Evolutionary conservation across 2,888 invertebrate genomes (phyloP).

Genomic region (Drosophila mayaguana): DNA sequence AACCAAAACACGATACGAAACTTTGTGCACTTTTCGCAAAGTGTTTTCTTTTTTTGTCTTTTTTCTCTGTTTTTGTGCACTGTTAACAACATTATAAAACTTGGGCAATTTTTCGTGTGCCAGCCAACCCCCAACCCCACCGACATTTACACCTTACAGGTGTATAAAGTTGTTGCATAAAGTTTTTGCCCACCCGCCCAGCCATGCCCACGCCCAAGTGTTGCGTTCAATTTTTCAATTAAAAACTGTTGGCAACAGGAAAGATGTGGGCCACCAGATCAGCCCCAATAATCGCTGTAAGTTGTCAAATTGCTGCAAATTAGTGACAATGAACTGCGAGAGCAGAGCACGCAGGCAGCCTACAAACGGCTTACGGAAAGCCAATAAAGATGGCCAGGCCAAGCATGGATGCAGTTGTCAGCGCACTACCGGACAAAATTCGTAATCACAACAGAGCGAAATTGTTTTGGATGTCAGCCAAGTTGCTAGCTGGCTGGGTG

Average conservation of each 20-base stretch:
- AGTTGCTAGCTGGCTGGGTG: neutral
- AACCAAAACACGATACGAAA: conserved; percentile 69
- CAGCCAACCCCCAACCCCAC: neutral
- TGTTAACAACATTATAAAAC: conserved; percentile 80
- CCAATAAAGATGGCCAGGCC: conserved; percentile 40
- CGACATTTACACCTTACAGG: conserved; percentile 42
- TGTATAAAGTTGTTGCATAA: conserved; percentile 71
- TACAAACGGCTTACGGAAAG: conserved; percentile 51
- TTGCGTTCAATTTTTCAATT: conserved; percentile 72
- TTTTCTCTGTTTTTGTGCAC: conserved; percentile 36
- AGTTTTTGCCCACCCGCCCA: conserved; percentile 32
- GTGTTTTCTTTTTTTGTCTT: conserved; percentile 50
- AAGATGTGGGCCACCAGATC: conserved; percentile 10
- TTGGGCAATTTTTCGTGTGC: conserved; percentile 56
- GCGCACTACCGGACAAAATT: conserved; percentile 21
- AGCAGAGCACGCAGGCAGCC: conserved; percentile 12
- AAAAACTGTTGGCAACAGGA: conserved; percentile 24
- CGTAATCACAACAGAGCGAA: conserved; percentile 74
- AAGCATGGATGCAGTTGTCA: conserved; percentile 38
- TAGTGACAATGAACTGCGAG: conserved; percentile 44
- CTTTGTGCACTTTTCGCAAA: conserved; percentile 66
- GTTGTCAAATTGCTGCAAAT: conserved; percentile 56
- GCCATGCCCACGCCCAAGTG: conserved; percentile 22
- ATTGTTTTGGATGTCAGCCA: conserved; percentile 78
- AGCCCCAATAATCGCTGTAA: conserved; percentile 39